Evolutionary conservation across 2,113 vertebrate genomes (phyloP).

Genomic region (Otocyon megalotis): DNA sequence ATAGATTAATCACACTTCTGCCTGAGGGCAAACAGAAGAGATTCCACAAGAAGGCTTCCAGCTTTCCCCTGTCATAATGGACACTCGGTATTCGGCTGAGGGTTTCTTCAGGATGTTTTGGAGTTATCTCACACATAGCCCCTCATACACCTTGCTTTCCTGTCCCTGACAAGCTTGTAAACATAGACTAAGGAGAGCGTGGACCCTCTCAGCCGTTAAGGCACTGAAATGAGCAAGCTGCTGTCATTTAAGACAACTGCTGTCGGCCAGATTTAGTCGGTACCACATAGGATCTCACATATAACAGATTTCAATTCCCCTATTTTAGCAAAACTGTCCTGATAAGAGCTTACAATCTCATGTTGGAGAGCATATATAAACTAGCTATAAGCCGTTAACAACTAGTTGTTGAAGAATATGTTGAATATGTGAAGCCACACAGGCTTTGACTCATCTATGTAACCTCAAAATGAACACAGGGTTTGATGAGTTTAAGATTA

Average conservation of each 20-base stretch:
- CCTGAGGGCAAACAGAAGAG: not conserved
- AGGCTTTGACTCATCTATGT: not conserved
- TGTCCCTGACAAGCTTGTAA: not conserved
- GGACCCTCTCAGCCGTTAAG: not conserved
- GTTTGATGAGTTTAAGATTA: not conserved
- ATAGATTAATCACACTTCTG: not conserved
- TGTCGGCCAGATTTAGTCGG: not conserved
- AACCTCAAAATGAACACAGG: not conserved
- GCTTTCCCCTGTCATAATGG: not conserved
- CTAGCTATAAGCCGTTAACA: not conserved
- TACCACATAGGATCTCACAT: not conserved
- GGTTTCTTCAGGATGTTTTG: not conserved
- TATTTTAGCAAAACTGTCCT: not conserved
- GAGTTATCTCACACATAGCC: not conserved
- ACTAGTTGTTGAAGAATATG: not conserved
- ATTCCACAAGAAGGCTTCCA: not conserved
- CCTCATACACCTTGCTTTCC: not conserved
- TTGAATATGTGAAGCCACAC: not conserved
- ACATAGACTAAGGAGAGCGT: not conserved
- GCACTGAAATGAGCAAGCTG: too few species aligned
- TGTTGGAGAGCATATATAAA: not conserved
- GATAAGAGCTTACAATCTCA: not conserved
- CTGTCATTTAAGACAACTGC: not conserved
- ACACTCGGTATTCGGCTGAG: not conserved
- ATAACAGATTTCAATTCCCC: not conserved